Conservation (phyloP, 2,113 vertebrate species). For the Trachemys scripta region DNA sequence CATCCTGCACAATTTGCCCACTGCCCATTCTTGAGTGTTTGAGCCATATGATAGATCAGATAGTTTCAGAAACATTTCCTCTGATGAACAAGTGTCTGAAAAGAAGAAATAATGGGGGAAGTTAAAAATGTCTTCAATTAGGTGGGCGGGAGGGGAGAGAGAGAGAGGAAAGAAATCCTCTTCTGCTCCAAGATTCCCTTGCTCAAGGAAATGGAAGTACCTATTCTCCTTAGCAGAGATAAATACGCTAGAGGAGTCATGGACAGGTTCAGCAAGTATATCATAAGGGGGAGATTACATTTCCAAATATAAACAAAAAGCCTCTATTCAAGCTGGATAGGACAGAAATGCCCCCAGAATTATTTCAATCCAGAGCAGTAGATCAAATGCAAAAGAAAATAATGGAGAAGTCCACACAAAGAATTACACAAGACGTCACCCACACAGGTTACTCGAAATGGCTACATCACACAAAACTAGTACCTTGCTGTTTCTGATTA, state of each 20-base stretch:
- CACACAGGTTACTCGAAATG: background rate
- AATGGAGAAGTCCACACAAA: background rate
- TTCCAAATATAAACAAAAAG: background rate
- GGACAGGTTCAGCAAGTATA: background rate
- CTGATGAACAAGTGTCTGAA: too few species aligned
- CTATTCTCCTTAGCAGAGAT: accelerated
- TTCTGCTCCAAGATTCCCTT: too few species aligned
- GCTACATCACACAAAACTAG: conserved; percentile 8
- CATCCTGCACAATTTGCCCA: too few species aligned
- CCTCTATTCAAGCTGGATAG: too few species aligned
- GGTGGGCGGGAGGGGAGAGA: too few species aligned
- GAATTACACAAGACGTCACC: background rate
- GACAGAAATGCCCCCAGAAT: background rate
- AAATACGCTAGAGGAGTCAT: background rate
- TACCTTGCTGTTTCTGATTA: background rate
- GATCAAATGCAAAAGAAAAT: background rate
- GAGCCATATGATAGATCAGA: too few species aligned
- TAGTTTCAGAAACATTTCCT: too few species aligned
- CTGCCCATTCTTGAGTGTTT: too few species aligned
- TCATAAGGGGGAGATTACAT: background rate
- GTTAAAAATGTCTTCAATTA: too few species aligned
- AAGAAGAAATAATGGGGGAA: too few species aligned
- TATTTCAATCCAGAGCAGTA: background rate
- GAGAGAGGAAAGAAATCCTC: too few species aligned
- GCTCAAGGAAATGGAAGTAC: too few species aligned